phyloP scores from a whole-genome alignment of 2,888 invertebrate genomes.

The Allygus modestus region DNA sequence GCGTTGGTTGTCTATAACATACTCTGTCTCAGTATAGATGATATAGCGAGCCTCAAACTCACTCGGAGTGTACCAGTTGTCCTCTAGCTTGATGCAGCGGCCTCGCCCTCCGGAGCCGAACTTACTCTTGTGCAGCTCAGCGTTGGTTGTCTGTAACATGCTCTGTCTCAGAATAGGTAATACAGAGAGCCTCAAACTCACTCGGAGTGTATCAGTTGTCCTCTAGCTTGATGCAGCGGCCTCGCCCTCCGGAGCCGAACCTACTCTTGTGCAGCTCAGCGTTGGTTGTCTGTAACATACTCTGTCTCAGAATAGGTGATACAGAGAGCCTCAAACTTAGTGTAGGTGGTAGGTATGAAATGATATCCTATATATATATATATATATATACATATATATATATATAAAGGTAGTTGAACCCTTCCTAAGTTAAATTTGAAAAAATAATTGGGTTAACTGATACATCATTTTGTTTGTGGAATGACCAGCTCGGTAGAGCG shows the following conservation, averaged over 20 bases:
- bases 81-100: conserved; percentile 90
- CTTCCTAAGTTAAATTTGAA: too few relatives aligned
- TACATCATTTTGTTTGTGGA: too few relatives aligned
- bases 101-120: conserved; percentile 96
- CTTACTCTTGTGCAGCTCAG: conserved; percentile 91
- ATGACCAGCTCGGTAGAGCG: too few relatives aligned
- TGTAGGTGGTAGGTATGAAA: too few relatives aligned
- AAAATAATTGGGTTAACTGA: too few relatives aligned
- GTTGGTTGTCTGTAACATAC: conserved; percentile 83
- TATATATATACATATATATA: too few relatives aligned
- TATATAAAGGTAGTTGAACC: too few relatives aligned
- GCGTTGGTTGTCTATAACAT: conserved; percentile 86
- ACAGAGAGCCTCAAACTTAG: conserved; percentile 94
- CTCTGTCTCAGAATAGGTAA: too few relatives aligned
- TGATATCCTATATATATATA: too few relatives aligned
- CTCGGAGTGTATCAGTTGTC: conserved; percentile 95
- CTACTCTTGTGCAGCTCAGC: conserved; percentile 93
- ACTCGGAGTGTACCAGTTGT: conserved; percentile 95
- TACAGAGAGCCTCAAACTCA: conserved; percentile 95
- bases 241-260: conserved; percentile 94
- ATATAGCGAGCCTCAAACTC: conserved; percentile 96
- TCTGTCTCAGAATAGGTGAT: too few relatives aligned
- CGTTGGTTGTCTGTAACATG: conserved; percentile 84
- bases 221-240: conserved; percentile 92
- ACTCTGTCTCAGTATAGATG: too few relatives aligned